A percentile compares a stretch with the other conserved stretches of the same genome.
Conservation (phyloP, 2,888 invertebrate genomes). For the Drosophila kanekoi region DNA sequence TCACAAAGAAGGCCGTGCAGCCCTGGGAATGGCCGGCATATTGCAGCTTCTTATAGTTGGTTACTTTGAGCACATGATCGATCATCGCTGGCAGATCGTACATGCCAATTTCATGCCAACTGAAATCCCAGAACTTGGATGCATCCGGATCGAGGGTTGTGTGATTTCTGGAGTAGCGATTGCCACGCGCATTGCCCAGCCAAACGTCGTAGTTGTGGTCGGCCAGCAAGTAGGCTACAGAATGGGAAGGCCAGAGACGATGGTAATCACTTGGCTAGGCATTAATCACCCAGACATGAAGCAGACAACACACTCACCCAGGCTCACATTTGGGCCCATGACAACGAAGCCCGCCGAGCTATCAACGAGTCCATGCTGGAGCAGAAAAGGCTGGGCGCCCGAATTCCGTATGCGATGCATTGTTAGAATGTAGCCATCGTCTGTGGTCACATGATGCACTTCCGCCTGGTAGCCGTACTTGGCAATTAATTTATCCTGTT, state of each 20-base stretch:
- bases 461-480: slow-evolving; percentile 89
- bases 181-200: slow-evolving; percentile 84
- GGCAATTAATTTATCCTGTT: slow-evolving; percentile 86
- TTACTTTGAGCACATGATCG: slow-evolving; percentile 87
- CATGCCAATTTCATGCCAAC: slow-evolving; percentile 94
- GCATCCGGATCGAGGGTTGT: slow-evolving; percentile 81
- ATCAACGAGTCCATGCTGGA: slow-evolving; percentile 90
- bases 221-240: slow-evolving; percentile 85
- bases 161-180: slow-evolving; percentile 84
- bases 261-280: slow-evolving; percentile 49
- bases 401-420: slow-evolving; percentile 89
- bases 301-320: slow-evolving; percentile 77
- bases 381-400: slow-evolving; percentile 87
- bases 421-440: slow-evolving; percentile 92
- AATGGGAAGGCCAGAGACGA: neutral
- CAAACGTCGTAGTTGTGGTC: slow-evolving; percentile 85
- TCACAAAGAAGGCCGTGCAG: slow-evolving; percentile 89
- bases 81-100: slow-evolving; percentile 94
- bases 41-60: slow-evolving; percentile 86
- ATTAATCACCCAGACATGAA: slow-evolving; percentile 52
- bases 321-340: slow-evolving; percentile 88
- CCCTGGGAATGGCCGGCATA: slow-evolving; percentile 90
- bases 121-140: slow-evolving; percentile 89
- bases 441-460: slow-evolving; percentile 88
- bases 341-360: slow-evolving; percentile 91